These are phyloP conservation scores for Pseudopipra pipra DNA, from an alignment of 2,113 vertebrate species.

Conservation along the genomic window DNA sequence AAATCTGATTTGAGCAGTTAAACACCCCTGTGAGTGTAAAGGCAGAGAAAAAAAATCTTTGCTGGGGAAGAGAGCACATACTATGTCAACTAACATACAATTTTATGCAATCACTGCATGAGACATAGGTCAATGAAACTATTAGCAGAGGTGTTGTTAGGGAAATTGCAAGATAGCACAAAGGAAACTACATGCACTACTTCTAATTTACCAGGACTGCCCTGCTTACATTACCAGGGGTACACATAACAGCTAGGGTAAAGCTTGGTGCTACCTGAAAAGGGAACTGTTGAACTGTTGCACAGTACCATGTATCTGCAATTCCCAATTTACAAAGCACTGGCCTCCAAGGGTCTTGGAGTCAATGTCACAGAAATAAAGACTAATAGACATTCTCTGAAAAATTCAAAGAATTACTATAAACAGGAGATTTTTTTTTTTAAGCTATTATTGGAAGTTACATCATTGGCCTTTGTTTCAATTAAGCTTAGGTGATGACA, in stretches of 20 bases:
- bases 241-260: neutral
- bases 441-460: neutral
- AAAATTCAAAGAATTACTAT: neutral
- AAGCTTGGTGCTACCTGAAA: neutral
- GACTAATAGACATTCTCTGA: neutral
- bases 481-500: neutral
- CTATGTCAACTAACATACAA: neutral
- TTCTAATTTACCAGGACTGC: neutral
- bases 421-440: neutral
- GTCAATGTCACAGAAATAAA: neutral
- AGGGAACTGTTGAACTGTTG: neutral
- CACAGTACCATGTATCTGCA: neutral
- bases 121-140: neutral
- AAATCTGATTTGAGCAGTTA: neutral
- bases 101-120: neutral
- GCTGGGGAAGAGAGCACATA: neutral
- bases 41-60: neutral
- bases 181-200: neutral
- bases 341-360: neutral
- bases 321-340: neutral
- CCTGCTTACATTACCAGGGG: neutral
- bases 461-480: neutral
- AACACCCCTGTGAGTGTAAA: neutral
- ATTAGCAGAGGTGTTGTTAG: neutral
- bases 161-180: neutral